These are phyloP conservation scores for Chauna torquata DNA, from an alignment of 2,113 vertebrate genomes.

Conservation along the genomic window DNA sequence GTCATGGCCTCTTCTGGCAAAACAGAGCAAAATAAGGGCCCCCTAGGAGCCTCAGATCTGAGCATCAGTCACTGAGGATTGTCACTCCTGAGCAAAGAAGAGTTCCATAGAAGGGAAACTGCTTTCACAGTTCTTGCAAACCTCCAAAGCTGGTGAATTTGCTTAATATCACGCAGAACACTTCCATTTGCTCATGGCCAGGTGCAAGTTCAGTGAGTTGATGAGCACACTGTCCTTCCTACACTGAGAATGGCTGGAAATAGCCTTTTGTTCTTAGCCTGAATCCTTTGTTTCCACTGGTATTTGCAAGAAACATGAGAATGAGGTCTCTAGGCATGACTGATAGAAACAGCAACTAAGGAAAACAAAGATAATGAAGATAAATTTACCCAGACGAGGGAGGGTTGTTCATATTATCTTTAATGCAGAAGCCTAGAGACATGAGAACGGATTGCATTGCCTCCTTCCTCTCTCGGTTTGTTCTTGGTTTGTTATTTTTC, in stretches of 20 bases:
- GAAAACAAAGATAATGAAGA: constrained; percentile 54
- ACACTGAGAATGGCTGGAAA: neutral
- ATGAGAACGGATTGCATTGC: neutral
- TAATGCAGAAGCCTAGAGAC: neutral
- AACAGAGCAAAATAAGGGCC: neutral
- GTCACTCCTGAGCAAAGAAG: neutral
- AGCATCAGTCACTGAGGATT: neutral
- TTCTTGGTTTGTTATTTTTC: constrained; percentile 16
- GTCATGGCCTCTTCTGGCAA: neutral
- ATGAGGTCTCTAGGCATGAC: neutral
- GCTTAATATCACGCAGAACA: neutral
- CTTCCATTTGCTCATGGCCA: neutral
- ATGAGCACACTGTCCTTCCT: neutral
- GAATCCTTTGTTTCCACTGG: neutral
- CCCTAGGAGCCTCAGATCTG: neutral
- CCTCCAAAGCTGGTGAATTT: neutral
- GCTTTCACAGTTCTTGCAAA: neutral
- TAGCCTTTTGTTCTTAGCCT: neutral
- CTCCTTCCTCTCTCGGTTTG: neutral
- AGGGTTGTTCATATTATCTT: neutral
- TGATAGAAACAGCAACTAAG: constrained; percentile 27
- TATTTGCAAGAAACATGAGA: neutral
- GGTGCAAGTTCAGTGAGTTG: neutral
- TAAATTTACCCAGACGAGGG: constrained; percentile 13
- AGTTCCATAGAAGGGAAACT: neutral